These are phyloP conservation scores for Hyppa rectilinea DNA, from an alignment of 2,888 invertebrate species.

Conservation along the genomic window DNA sequence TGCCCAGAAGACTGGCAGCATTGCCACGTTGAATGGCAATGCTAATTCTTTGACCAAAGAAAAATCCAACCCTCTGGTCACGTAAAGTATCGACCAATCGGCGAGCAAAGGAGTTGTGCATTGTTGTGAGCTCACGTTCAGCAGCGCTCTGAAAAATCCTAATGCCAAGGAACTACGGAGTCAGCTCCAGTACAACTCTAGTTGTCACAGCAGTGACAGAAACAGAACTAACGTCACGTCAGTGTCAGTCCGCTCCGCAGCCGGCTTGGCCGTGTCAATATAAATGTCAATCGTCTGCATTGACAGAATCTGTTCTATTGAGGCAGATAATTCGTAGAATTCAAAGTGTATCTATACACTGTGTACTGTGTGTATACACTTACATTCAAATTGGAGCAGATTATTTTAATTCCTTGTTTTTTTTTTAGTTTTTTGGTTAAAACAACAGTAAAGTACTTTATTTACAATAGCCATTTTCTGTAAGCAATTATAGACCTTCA, in stretches of 20 bases:
- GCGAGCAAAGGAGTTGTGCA: no score
- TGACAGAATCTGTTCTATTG: background rate
- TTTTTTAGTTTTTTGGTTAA: conserved; percentile 26
- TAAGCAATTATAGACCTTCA: conserved; percentile 7
- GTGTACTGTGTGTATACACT: no score
- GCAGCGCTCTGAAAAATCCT: background rate
- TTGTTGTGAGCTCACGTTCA: no score
- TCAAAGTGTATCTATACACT: background rate
- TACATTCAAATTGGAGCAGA: conserved; percentile 9
- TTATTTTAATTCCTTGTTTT: conserved; percentile 10
- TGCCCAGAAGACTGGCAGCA: no score
- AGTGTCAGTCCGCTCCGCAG: conserved; percentile 16
- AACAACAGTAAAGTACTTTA: background rate
- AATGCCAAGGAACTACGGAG: background rate
- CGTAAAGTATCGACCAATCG: no score
- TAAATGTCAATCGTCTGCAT: background rate
- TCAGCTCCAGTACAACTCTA: conserved; percentile 8
- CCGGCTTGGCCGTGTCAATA: background rate
- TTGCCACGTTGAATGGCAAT: no score
- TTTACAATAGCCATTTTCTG: conserved; percentile 1
- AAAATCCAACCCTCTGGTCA: no score
- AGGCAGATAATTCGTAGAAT: background rate
- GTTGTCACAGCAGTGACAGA: background rate
- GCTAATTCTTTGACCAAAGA: no score
- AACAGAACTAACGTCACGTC: conserved; percentile 3